Percentiles rank a stretch among this genome's conserved stretches.
phyloP scores from a whole-genome alignment of 2,113 vertebrate genomes.

The Chaetorhynchus papuensis region DNA sequence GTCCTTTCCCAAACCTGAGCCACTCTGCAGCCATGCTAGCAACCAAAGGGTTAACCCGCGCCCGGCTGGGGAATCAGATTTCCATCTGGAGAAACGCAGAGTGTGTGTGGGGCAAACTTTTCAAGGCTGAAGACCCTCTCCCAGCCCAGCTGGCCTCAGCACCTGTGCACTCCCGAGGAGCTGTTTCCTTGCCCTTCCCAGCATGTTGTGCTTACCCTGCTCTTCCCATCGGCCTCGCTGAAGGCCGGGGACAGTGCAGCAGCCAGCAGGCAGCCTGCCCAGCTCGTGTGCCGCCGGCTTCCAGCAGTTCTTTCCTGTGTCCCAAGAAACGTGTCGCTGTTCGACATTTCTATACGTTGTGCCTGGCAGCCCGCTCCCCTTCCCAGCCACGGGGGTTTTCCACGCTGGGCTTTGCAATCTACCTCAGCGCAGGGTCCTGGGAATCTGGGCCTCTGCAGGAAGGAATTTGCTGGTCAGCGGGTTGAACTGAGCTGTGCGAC shows the following conservation, averaged over 20 bases:
- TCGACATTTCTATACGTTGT: not conserved
- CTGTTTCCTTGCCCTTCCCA: not conserved
- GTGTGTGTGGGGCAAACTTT: not conserved
- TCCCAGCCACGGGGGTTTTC: slow-evolving; percentile 35
- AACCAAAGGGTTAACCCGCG: not conserved
- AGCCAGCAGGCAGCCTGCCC: not conserved
- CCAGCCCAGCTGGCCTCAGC: not conserved
- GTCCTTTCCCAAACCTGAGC: not conserved
- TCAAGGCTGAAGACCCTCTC: not conserved
- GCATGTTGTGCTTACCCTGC: not conserved
- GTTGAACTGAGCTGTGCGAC: not conserved
- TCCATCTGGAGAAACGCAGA: accelerated
- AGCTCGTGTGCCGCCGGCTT: not conserved
- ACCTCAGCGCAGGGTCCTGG: not conserved
- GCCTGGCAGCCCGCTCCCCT: not conserved
- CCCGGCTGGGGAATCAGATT: not conserved
- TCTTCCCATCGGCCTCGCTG: not conserved
- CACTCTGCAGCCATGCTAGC: not conserved
- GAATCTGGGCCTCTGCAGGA: not conserved
- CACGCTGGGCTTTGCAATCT: not conserved
- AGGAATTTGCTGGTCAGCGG: slow-evolving; percentile 34
- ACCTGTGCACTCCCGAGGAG: accelerated
- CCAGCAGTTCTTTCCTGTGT: not conserved
- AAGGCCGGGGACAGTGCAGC: accelerated
- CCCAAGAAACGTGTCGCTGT: not conserved